A percentile compares a stretch with the other conserved stretches of the same genome.
These are phyloP conservation scores for Dione vanillae DNA, from an alignment of 2,888 invertebrate species.

Conservation along the genomic window DNA sequence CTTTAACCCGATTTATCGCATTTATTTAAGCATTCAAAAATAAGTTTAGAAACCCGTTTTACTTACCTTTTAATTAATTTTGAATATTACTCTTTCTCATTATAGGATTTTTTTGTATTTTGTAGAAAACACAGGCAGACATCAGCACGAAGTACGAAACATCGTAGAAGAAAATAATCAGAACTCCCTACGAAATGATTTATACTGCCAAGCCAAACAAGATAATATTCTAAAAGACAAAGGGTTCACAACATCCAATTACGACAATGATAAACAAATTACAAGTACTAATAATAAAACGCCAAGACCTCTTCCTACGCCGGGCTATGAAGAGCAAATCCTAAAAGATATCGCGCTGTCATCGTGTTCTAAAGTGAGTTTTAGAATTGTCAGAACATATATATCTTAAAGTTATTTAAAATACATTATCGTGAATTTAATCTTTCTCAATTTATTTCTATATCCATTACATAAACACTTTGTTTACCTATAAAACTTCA, in stretches of 20 bases:
- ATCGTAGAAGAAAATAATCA: slow-evolving; percentile 6
- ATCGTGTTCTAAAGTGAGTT: slow-evolving; percentile 53
- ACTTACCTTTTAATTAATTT: no score
- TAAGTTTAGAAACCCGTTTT: no score
- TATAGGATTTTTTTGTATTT: no score
- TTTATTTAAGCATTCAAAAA: no score
- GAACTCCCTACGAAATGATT: not conserved
- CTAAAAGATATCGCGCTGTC: slow-evolving; percentile 53
- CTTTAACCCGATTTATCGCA: no score
- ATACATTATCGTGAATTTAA: not conserved
- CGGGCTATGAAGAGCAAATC: slow-evolving; percentile 53
- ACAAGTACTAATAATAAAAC: slow-evolving; percentile 36
- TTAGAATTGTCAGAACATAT: not conserved
- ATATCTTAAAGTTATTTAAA: not conserved
- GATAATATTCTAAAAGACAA: slow-evolving; percentile 14
- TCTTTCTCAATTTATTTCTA: not conserved
- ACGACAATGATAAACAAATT: slow-evolving; percentile 32
- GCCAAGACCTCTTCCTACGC: slow-evolving; percentile 19
- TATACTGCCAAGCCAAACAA: not conserved
- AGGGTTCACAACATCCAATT: not conserved
- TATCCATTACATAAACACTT: no score
- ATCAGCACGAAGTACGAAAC: slow-evolving; percentile 21
- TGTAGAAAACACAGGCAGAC: slow-evolving; percentile 22
- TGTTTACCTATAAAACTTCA: no score
- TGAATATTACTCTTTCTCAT: no score